A percentile compares a stretch with the other conserved stretches of the same genome.
These are phyloP conservation scores for Greenwoodochromis staneri DNA, from an alignment of 2,113 vertebrate genomes.

Conservation along the genomic window DNA sequence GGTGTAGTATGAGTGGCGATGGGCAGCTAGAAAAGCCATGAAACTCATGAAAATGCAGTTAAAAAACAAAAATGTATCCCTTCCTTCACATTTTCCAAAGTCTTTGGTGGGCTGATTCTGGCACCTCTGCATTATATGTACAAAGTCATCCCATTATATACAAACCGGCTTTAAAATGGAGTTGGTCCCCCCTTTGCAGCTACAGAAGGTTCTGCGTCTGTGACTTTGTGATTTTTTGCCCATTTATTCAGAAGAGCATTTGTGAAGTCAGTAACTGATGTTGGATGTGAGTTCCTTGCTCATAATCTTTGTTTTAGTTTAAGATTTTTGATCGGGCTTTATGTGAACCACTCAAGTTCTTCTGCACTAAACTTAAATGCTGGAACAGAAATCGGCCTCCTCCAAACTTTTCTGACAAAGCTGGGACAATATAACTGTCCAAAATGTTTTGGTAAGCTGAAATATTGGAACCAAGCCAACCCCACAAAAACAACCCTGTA, in stretches of 20 bases:
- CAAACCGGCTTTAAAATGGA: neutral
- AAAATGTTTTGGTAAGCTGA: neutral
- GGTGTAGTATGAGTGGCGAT: neutral
- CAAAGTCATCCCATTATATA: neutral
- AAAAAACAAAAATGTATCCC: neutral
- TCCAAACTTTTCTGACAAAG: neutral
- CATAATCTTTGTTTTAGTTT: neutral
- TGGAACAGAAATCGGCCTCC: neutral
- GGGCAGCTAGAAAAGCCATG: neutral
- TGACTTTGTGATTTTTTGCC: neutral
- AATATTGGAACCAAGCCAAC: neutral
- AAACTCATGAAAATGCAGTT: neutral
- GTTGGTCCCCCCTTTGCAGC: neutral
- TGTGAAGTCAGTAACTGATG: neutral
- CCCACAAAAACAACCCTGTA: neutral
- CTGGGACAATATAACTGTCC: neutral
- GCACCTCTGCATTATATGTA: neutral
- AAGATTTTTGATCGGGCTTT: neutral
- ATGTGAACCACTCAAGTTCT: neutral
- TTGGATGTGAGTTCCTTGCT: neutral
- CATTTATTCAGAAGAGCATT: neutral
- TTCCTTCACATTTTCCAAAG: neutral
- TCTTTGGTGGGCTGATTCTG: neutral
- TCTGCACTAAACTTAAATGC: neutral
- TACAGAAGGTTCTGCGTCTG: neutral